These are phyloP conservation scores for Cataglyphis rosenhaueri DNA, from an alignment of 2,888 invertebrate species.

Conservation along the genomic window DNA sequence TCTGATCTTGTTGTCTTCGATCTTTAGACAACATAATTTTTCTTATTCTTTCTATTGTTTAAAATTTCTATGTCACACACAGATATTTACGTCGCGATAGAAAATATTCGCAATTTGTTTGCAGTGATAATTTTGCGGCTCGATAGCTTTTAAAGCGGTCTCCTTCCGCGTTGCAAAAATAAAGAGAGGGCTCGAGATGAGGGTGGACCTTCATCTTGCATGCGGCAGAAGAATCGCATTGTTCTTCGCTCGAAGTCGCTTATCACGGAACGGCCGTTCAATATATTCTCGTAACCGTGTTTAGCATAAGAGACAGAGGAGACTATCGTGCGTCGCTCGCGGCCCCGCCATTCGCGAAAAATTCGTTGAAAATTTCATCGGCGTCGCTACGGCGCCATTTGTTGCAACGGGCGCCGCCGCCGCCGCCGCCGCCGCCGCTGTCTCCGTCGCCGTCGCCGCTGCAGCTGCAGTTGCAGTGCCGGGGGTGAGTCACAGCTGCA, in stretches of 20 bases:
- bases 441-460: constrained; percentile 28
- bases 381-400: constrained; percentile 55
- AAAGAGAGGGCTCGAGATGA: not conserved
- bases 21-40: not conserved
- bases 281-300: constrained; percentile 59
- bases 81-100: constrained; percentile 31
- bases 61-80: not conserved
- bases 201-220: constrained; percentile 27
- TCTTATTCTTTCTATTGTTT: not conserved
- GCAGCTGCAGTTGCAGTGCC: constrained; percentile 47
- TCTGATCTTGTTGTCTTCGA: not conserved
- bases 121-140: not conserved
- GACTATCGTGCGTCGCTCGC: constrained; percentile 32
- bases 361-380: constrained; percentile 73
- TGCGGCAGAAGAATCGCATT: constrained; percentile 24
- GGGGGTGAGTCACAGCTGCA: constrained; percentile 69
- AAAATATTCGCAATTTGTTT: constrained; percentile 11
- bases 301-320: constrained; percentile 51
- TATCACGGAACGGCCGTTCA: constrained; percentile 26
- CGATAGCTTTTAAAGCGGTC: not conserved
- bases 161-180: not conserved
- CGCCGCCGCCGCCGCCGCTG: not conserved
- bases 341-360: constrained; percentile 40
- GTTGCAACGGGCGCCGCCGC: constrained; percentile 56
- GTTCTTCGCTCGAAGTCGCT: constrained; percentile 17